Evolutionary conservation across 2,113 vertebrate genomes (phyloP).

Genomic region (Mionectes macconnelli): DNA sequence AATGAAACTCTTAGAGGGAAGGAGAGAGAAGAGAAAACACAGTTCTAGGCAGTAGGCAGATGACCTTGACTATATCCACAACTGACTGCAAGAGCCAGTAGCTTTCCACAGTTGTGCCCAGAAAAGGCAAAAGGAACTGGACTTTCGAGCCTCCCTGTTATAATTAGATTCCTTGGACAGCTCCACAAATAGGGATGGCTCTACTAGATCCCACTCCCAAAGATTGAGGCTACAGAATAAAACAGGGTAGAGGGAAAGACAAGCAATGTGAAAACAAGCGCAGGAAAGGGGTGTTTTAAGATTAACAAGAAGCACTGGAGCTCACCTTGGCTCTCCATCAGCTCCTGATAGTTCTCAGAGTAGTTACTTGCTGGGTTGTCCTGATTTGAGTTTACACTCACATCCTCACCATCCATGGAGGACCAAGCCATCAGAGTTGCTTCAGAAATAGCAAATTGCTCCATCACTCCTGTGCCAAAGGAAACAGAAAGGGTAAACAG

Average conservation of each 20-base stretch:
- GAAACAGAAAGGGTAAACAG: background rate
- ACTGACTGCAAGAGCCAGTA: background rate
- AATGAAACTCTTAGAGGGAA: background rate
- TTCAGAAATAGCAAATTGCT: conserved; percentile 97
- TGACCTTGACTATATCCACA: background rate
- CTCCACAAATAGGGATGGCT: background rate
- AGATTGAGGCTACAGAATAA: background rate
- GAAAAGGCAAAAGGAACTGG: background rate
- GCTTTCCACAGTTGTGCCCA: background rate
- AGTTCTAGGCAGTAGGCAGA: background rate
- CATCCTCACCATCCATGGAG: conserved; percentile 95
- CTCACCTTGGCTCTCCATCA: conserved; percentile 84
- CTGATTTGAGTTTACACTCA: conserved; percentile 92
- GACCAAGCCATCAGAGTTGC: conserved; percentile 96
- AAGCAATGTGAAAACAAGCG: background rate
- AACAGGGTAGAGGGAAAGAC: background rate
- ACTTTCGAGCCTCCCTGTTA: background rate
- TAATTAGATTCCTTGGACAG: background rate
- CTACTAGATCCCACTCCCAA: background rate
- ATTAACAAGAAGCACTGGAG: background rate
- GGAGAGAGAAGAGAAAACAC: background rate
- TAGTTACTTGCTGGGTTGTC: conserved; percentile 89
- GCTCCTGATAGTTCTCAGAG: conserved; percentile 93
- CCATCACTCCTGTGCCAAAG: conserved; percentile 85
- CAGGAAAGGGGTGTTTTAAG: background rate